Evolutionary conservation across 2,113 vertebrate genomes (phyloP).

Genomic region (Laticauda colubrina): DNA sequence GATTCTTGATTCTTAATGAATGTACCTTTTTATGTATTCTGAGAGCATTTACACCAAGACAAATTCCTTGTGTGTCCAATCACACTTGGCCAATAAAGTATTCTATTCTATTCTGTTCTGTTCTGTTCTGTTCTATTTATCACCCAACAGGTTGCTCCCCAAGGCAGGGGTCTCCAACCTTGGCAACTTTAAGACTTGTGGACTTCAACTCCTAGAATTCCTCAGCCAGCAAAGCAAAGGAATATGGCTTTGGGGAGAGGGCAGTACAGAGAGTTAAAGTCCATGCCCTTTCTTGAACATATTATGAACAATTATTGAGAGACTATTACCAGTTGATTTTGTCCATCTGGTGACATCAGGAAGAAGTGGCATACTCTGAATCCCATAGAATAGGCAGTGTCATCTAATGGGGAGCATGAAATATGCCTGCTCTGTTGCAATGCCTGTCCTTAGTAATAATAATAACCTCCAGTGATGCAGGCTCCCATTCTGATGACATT

Average conservation of each 20-base stretch:
- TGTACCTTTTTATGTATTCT: no score
- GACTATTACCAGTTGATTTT: neutral
- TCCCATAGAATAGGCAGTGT: neutral
- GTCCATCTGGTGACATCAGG: neutral
- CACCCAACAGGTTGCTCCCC: neutral
- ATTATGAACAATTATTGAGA: neutral
- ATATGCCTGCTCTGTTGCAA: neutral
- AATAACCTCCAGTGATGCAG: neutral
- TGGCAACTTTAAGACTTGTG: no score
- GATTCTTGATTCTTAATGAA: no score
- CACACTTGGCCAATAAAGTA: no score
- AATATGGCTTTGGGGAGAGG: neutral
- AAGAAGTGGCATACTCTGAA: neutral
- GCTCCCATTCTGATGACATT: neutral
- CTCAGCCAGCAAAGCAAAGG: no score
- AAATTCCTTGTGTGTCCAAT: no score
- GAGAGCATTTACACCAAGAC: no score
- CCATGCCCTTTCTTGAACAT: neutral
- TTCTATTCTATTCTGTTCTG: no score
- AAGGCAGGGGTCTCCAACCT: neutral
- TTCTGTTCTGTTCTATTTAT: neutral
- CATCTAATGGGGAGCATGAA: neutral
- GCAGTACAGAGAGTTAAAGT: neutral
- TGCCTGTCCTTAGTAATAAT: neutral
- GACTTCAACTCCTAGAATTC: no score